Evolutionary conservation across 2,888 invertebrate species (phyloP), one percentile per base, ranked within the genome.

Genomic region (Synanthedon myopaeformis): DNA sequence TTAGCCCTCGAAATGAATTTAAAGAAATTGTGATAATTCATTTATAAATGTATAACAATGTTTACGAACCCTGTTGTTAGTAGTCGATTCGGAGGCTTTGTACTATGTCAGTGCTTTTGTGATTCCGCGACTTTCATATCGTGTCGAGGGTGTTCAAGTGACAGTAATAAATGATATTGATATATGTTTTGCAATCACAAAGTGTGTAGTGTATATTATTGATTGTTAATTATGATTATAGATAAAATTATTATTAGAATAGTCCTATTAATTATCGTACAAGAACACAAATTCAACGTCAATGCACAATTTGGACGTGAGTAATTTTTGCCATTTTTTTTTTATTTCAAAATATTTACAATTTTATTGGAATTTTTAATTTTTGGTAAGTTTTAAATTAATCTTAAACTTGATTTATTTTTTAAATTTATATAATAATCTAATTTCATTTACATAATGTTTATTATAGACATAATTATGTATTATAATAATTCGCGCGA

Each of bases 271-370:
- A 61, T 78, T 51, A 69, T 64, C 61, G 59, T 79, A 58, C 72
- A 70, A 65, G 59, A 72, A 62, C 66, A 76, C 54, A 63, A 72
- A 58, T 76, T 80, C 75, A 73, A 64, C 57, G 80, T 74, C 53
- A 65, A 69, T 54, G 86, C 81, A 54, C 84, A 87, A 58, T 87
- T 87, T 74, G 85, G 86, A 54, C 81, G 86, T 87, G 73, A 84
- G 85, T 81, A 49, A 45, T 45, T 13, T 45, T 35, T 6, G 10
- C 35, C 1, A 23, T 23, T 10, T 35, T 45, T 14, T 45, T 3
- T 45, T 45, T n/a, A 11, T 11, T 45, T 1, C 2, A 45, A 45
- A 13, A 45, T 13, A 13, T 45, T 23, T 23, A 4, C 4, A 23
- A 23, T 4, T n/a, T 45, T 45, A n/a, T 45, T 45, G 5, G 23